Evolutionary conservation across 2,113 vertebrate species (phyloP).

Genomic region (Nannobrachium achirus): DNA sequence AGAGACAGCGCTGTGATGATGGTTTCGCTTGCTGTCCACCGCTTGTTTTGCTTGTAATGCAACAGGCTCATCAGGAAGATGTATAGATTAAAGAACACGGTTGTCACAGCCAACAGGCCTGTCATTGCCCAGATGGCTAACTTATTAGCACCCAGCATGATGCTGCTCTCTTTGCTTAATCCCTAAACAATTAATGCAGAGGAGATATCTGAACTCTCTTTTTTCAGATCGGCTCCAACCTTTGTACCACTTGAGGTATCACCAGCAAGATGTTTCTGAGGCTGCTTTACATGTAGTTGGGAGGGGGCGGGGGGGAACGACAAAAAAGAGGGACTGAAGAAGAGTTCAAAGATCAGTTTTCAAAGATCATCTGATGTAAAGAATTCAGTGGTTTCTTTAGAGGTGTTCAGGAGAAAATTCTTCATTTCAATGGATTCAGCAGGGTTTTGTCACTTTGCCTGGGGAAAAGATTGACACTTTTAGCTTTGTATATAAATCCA

Average conservation of each 20-base stretch:
- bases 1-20: slow-evolving; percentile 70
- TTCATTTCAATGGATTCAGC: slow-evolving; percentile 47
- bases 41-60: slow-evolving; percentile 61
- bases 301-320: too few species aligned
- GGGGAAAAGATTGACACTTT: slow-evolving; percentile 32
- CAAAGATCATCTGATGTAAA: slow-evolving; percentile 39
- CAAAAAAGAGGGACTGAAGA: not conserved
- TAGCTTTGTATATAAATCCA: slow-evolving; percentile 30
- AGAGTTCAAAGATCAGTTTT: slow-evolving; percentile 1
- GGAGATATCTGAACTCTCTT: not conserved
- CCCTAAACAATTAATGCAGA: not conserved
- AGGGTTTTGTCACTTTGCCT: slow-evolving; percentile 31
- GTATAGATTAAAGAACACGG: slow-evolving; percentile 76
- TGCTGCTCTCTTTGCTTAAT: slow-evolving; percentile 7
- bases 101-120: slow-evolving; percentile 59
- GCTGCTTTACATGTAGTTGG: too few species aligned
- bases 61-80: slow-evolving; percentile 69
- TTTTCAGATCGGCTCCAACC: not conserved
- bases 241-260: too few species aligned
- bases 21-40: slow-evolving; percentile 69
- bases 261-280: not conserved
- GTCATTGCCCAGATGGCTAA: slow-evolving; percentile 66
- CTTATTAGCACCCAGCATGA: slow-evolving; percentile 51
- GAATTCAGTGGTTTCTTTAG: slow-evolving; percentile 6
- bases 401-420: slow-evolving; percentile 36